Base-by-base conservation (phyloP, 2,797 vertebrate genomes). In the Crenichthys baileyi region DNA sequence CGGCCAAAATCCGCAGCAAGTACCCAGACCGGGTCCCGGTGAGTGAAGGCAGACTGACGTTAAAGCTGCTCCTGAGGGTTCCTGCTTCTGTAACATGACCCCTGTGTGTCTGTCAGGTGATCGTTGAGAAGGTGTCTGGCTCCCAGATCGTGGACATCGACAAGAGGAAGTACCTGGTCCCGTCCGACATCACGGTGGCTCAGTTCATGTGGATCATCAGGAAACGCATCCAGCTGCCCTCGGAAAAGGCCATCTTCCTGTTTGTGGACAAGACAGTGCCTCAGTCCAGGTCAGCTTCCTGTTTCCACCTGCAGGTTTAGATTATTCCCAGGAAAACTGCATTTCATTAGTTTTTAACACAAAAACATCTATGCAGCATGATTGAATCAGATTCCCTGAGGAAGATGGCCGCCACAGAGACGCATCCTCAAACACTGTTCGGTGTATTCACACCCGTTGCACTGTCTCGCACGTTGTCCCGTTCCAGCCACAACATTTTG, bases 131-230 rank as follows among this genome's bases (percentile, higher is more conserved):
- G 91, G 98, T 99, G 7, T 99, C 97, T 0, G 98, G 98, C 88
- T 99, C 98, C 83, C 98, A 99, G 94, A 99, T 99, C 53, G 96
- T 98, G 88, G 98, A 99, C 89, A 99, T 99, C 63, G 98, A 99
- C 92, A 99, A 99, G 93, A 95, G 98, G 94, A 99, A 99, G 96
- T 99, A 99, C 91, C 93, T 99, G 93, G 98, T 99, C 76, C 98
- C 98, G 0, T 99, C 98, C 51, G 98, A 99, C 94, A 99, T 99
- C 92, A 99, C 98, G 0, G 98, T 99, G 96, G 98, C 98, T 73
- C 98, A 99, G 95, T 99, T 99, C 95, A 99, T 99, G 98, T 99
- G 98, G 98, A 99, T 99, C 95, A 99, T 99, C 95, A 96, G 98
- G 93, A 99, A 99, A 96, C 97, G 98, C 91, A 98, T 99, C 93